A percentile compares a stretch with the other conserved stretches of the same genome.
Conservation (phyloP, 2,797 vertebrate genomes). For the Parambassis ranga region DNA sequence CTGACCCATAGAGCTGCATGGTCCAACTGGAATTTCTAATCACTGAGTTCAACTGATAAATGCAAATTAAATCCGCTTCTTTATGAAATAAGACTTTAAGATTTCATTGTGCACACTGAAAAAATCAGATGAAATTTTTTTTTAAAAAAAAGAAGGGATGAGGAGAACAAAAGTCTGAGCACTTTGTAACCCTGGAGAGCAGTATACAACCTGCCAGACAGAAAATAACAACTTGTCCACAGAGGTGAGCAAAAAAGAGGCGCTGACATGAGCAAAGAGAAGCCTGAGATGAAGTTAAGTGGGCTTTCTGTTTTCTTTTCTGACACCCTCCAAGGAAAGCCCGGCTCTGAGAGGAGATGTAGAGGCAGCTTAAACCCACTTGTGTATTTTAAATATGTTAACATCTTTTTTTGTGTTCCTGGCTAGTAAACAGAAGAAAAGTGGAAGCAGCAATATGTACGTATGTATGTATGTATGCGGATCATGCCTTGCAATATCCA, state of each 20-base stretch:
- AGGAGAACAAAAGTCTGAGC: conserved; percentile 33
- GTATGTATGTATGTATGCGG: neutral
- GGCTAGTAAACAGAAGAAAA: neutral
- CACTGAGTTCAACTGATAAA: neutral
- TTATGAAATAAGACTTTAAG: neutral
- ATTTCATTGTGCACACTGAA: neutral
- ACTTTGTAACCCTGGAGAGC: conserved; percentile 60
- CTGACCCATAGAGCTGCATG: conserved; percentile 16
- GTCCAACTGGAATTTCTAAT: conserved; percentile 13
- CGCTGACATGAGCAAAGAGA: conserved; percentile 43
- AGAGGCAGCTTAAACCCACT: neutral
- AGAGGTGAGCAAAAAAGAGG: conserved; percentile 25
- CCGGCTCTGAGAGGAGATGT: conserved; percentile 22
- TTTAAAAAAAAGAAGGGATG: neutral
- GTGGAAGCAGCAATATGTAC: neutral
- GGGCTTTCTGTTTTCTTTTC: conserved; percentile 39
- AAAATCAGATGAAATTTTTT: no score
- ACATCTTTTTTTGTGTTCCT: no score
- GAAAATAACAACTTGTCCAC: conserved; percentile 65
- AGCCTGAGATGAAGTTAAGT: conserved; percentile 45
- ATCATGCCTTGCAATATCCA: neutral
- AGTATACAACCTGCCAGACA: conserved; percentile 26
- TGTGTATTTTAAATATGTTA: no score
- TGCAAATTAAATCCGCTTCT: conserved; percentile 15
- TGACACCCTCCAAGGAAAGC: conserved; percentile 43